These are phyloP conservation scores for Actinemys pallida DNA, from an alignment of 2,113 vertebrate species.

Conservation along the genomic window DNA sequence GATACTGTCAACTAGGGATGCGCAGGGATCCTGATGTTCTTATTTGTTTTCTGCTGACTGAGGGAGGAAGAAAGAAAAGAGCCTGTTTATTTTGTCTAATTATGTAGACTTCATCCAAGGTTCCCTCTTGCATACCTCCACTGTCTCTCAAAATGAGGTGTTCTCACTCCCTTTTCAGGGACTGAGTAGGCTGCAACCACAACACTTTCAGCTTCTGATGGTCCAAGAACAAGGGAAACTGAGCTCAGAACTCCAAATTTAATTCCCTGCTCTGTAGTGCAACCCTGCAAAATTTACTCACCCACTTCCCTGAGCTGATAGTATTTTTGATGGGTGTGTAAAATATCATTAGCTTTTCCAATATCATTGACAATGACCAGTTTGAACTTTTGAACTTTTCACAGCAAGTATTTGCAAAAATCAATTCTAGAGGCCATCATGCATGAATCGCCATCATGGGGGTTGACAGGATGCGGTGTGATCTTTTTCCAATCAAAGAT, in stretches of 20 bases:
- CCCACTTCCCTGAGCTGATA: background rate
- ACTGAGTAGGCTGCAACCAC: slow-evolving; percentile 63
- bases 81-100: slow-evolving; percentile 12
- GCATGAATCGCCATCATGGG: background rate
- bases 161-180: slow-evolving; percentile 74
- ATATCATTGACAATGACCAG: background rate
- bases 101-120: slow-evolving; percentile 14
- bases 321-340: background rate
- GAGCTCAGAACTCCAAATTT: rapidly evolving
- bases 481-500: background rate
- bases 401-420: background rate
- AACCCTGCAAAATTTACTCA: background rate
- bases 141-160: slow-evolving; percentile 60
- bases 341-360: background rate
- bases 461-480: background rate
- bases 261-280: background rate
- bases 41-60: slow-evolving; percentile 3
- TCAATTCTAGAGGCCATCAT: background rate
- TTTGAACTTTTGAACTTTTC: slow-evolving; percentile 16
- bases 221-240: slow-evolving; percentile 27
- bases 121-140: slow-evolving; percentile 37
- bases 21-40: background rate
- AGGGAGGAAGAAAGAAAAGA: background rate
- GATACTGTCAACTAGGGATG: background rate
- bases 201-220: background rate